A percentile compares a stretch with the other conserved stretches of the same genome.
phyloP scores from a whole-genome alignment of 2,113 vertebrate species.

The Anas platyrhynchos region DNA sequence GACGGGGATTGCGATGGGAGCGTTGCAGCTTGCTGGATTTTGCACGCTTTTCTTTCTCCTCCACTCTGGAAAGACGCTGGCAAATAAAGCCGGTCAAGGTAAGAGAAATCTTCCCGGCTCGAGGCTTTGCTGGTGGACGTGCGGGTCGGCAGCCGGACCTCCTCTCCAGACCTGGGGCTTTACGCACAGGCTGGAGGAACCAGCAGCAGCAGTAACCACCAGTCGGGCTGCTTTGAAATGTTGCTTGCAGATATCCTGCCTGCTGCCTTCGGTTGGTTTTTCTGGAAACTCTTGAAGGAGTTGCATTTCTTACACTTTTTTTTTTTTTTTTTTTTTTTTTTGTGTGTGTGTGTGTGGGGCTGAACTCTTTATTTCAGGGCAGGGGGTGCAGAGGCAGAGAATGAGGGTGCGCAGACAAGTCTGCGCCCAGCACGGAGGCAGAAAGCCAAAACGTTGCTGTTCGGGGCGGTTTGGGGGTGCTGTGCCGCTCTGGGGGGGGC shows the following conservation, averaged over 20 bases:
- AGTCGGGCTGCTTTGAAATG: constrained; percentile 30
- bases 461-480: background rate
- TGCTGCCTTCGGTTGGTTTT: background rate
- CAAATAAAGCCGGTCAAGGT: constrained; percentile 90
- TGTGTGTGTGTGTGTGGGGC: background rate
- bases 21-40: constrained; percentile 86
- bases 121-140: constrained; percentile 30
- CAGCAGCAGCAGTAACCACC: constrained; percentile 21
- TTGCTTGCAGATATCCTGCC: background rate
- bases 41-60: constrained; percentile 88
- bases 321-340: no score
- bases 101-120: constrained; percentile 71
- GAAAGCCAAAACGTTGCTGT: background rate
- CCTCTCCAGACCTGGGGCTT: constrained; percentile 8
- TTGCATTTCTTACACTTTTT: background rate
- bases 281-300: background rate
- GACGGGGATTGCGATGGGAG: constrained; percentile 83
- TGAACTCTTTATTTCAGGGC: background rate
- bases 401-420: background rate
- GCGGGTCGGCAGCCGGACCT: constrained; percentile 21
- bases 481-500: background rate
- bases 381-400: background rate
- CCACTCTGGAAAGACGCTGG: constrained; percentile 82
- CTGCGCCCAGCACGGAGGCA: background rate
- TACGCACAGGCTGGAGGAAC: constrained; percentile 22